Percentiles rank a stretch among this genome's conserved stretches.
phyloP scores from a whole-genome alignment of 2,797 vertebrate species.

The Rhabdomys pumilio region DNA sequence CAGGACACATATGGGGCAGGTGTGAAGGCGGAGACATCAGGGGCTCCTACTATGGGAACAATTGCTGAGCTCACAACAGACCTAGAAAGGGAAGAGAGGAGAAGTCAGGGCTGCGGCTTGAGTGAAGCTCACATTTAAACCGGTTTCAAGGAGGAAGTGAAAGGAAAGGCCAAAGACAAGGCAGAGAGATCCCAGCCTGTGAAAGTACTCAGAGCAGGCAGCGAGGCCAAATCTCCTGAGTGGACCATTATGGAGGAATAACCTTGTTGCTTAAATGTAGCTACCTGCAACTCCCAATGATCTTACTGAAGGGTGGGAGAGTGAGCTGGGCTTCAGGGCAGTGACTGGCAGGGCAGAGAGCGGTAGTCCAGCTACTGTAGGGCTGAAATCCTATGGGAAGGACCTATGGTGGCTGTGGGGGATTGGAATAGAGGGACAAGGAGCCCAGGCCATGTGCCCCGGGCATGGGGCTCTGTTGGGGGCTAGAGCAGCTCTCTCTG shows the following conservation, averaged over 20 bases:
- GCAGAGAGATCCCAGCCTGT: neutral
- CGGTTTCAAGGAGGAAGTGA: constrained; percentile 59
- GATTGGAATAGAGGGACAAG: neutral
- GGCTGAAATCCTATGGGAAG: neutral
- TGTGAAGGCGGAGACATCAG: neutral
- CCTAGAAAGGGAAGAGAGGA: constrained; percentile 27
- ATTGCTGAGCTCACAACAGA: neutral
- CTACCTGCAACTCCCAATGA: constrained; percentile 15
- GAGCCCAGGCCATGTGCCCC: neutral
- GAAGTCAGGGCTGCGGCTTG: constrained; percentile 8
- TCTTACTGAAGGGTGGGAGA: neutral
- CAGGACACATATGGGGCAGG: neutral
- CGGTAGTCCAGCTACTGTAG: neutral
- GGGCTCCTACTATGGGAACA: neutral
- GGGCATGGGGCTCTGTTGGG: neutral
- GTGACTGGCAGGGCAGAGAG: neutral
- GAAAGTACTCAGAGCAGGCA: neutral
- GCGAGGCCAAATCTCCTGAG: neutral
- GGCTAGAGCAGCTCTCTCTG: neutral
- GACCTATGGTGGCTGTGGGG: neutral
- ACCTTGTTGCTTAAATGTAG: constrained; percentile 56
- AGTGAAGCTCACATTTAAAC: constrained; percentile 45
- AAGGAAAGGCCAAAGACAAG: neutral
- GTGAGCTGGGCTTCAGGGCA: neutral
- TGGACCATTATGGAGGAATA: constrained; percentile 21